A percentile compares a stretch with the other conserved stretches of the same genome.
Conservation (phyloP, 2,113 vertebrate genomes). For the Pelvicachromis taeniatus region DNA sequence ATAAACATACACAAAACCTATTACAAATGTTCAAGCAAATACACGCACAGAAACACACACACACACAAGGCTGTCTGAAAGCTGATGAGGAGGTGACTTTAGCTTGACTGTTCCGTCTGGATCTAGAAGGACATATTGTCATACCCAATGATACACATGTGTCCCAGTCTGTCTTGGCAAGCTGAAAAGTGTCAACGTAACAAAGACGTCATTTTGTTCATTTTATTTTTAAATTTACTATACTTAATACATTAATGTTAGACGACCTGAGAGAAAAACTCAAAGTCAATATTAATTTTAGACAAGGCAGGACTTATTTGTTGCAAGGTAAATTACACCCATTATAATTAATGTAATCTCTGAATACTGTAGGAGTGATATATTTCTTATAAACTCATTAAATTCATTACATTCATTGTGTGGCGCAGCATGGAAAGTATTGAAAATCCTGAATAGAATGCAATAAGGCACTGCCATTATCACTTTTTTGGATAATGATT, state of each 20-base stretch:
- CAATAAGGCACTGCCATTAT: neutral
- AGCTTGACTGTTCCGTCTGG: conserved; percentile 20
- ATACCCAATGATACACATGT: neutral
- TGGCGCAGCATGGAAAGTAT: neutral
- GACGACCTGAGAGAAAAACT: neutral
- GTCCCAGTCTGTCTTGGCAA: neutral
- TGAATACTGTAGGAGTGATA: neutral
- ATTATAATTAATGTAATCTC: neutral
- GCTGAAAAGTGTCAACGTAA: conserved; percentile 8
- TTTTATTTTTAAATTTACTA: neutral
- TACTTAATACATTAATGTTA: neutral
- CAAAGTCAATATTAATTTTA: neutral
- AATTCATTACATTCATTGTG: neutral
- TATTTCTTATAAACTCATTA: neutral
- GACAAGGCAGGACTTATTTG: neutral
- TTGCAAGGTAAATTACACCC: neutral
- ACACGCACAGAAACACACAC: neutral
- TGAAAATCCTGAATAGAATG: neutral
- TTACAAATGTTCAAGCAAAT: neutral
- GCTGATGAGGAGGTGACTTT: conserved; percentile 37
- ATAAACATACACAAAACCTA: neutral
- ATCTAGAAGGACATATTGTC: conserved; percentile 32
- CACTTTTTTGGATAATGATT: neutral
- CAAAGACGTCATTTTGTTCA: neutral
- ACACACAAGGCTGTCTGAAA: conserved; percentile 2